Percentiles rank a stretch among this genome's conserved stretches.
These are phyloP conservation scores for Psococerastis gibbosa DNA, from an alignment of 2,888 invertebrate species.

Conservation along the genomic window DNA sequence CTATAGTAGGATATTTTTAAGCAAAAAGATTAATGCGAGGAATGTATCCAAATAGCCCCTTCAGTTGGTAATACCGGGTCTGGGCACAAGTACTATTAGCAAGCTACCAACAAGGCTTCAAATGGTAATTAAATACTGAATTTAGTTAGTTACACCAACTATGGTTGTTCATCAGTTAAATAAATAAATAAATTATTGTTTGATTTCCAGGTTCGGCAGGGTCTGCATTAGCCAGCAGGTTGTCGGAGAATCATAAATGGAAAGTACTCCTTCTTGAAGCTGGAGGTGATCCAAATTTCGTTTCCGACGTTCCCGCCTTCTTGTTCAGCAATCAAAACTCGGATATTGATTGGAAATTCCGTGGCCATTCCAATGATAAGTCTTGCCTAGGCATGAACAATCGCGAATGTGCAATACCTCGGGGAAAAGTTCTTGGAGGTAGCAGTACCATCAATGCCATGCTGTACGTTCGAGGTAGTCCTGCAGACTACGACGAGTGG, in stretches of 20 bases:
- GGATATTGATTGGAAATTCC: conserved; percentile 29
- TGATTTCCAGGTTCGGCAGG: conserved; percentile 33
- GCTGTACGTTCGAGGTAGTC: conserved; percentile 43
- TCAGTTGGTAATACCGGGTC: too few species aligned
- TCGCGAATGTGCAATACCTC: conserved; percentile 31
- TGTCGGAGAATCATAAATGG: conserved; percentile 28
- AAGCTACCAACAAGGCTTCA: too few species aligned
- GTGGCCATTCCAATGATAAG: conserved; percentile 27
- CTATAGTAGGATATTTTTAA: too few species aligned
- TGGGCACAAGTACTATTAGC: too few species aligned
- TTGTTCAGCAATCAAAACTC: conserved; percentile 21
- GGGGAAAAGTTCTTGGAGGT: conserved; percentile 46
- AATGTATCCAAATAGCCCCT: too few species aligned
- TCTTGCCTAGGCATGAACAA: conserved; percentile 24
- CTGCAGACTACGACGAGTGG: conserved; percentile 45
- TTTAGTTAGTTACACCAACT: too few species aligned
- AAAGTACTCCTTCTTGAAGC: conserved; percentile 32
- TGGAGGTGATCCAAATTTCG: conserved; percentile 29
- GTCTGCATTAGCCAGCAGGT: conserved; percentile 30
- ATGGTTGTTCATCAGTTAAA: too few species aligned
- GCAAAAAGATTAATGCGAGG: too few species aligned
- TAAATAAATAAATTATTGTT: too few species aligned
- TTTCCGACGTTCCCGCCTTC: conserved; percentile 28
- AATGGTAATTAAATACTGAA: too few species aligned
- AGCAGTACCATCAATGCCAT: conserved; percentile 42